Base-by-base conservation (phyloP, 2,113 vertebrate genomes). In the Takifugu flavidus region DNA sequence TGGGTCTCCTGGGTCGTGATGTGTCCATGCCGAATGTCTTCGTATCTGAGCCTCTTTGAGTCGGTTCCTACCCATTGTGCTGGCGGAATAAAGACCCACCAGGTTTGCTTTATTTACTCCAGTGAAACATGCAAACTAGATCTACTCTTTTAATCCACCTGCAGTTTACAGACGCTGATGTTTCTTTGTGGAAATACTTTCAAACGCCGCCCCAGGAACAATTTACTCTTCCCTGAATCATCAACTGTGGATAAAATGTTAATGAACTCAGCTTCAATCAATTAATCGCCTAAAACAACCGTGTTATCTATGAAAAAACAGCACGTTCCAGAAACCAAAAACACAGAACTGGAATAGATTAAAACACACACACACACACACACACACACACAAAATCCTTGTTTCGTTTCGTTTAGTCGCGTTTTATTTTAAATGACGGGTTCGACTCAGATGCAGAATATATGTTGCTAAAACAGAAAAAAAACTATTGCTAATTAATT, bases 21-120 rank as follows among this genome's bases (percentile, higher is more conserved):
- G 50, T 13, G 70, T 78, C 74, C 73, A 75, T 46, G 47, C 59
- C 72, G 66, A 61, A 70, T 49, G 65, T 72, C 69, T 75, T 73
- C 67, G 66, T 65, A 77, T 72, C 78, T 58, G 64, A 70, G 71
- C 62, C 59, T 76, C 79, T 86, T 87, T 82, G 78, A 75, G 70
- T 74, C 66, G 15, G 31, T 67, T 56, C 75, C 60, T 55, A 51
- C 50, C 13, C 61, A 80, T 87, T 82, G 78, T 74, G 70, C 75
- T 64, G n/a, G 56, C 12, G 59, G 59, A 73, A 82, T 49, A 84
- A 82, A 82, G 74, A 77, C 46, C 52, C 28, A 49, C 67, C 45
- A 6, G 43, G 25, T 49, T 54, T 26, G 11, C 0, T 0, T 12
- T 27, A 27, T 57, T 65, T 58, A 34, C 25, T 56, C 13, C 25